Evolutionary conservation across 2,888 invertebrate genomes (phyloP).

Genomic region (Frankliniella fusca): DNA sequence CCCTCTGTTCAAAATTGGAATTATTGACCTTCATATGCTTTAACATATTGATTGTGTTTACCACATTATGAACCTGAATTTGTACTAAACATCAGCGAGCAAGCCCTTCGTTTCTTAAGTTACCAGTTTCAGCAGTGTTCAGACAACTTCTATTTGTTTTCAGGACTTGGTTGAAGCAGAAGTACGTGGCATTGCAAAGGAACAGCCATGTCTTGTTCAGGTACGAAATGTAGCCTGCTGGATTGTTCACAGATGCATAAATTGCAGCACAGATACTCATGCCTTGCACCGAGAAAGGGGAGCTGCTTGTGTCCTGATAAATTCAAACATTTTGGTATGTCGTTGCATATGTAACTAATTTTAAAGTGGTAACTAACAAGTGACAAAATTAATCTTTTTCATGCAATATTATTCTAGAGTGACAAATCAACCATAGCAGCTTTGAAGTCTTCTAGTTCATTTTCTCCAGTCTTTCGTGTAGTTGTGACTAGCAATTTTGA

Average conservation of each 20-base stretch:
- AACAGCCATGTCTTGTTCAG: conserved; percentile 57
- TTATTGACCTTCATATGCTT: background rate
- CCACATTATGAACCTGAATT: conserved; percentile 41
- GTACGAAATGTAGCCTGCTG: conserved; percentile 57
- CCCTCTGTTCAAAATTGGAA: background rate
- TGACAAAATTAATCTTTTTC: conserved; percentile 39
- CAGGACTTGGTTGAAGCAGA: conserved; percentile 56
- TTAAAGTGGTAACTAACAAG: background rate
- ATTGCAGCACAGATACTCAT: conserved; percentile 61
- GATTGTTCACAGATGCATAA: conserved; percentile 59
- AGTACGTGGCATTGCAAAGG: conserved; percentile 53
- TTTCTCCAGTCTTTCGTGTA: conserved; percentile 68
- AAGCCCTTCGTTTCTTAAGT: background rate
- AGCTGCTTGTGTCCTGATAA: conserved; percentile 53
- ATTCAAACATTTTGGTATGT: conserved; percentile 57
- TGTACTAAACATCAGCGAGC: background rate
- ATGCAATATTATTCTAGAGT: conserved; percentile 49
- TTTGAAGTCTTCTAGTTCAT: conserved; percentile 60
- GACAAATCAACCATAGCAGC: conserved; percentile 57
- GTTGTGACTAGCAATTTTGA: conserved; percentile 55
- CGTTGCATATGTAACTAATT: background rate
- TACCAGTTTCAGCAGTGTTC: background rate
- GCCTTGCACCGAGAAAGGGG: conserved; percentile 57
- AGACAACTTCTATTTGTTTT: conserved; percentile 38
- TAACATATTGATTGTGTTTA: background rate